A percentile compares a stretch with the other conserved stretches of the same genome.
These are phyloP conservation scores for Centroberyx gerrardi DNA, from an alignment of 2,797 vertebrate genomes.

Conservation along the genomic window DNA sequence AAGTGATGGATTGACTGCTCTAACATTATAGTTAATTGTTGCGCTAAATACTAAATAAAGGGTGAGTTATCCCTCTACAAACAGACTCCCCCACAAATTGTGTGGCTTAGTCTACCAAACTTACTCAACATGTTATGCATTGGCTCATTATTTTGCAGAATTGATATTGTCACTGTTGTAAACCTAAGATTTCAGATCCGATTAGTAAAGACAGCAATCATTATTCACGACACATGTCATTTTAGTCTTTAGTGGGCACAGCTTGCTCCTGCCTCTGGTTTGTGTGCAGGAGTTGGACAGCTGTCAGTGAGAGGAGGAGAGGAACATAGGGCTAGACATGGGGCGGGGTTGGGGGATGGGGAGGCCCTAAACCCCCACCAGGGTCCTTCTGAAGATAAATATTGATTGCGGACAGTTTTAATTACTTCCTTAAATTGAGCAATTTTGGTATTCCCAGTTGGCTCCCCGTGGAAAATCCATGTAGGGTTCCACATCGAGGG, in stretches of 20 bases:
- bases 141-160: conserved; percentile 1
- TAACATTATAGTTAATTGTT: conserved; percentile 44
- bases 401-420: conserved; percentile 89
- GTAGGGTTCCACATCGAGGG: conserved; percentile 72
- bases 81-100: conserved; percentile 17
- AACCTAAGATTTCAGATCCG: neutral
- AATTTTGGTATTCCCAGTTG: conserved; percentile 88
- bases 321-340: conserved; percentile 61
- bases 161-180: neutral
- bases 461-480: conserved; percentile 82
- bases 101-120: conserved; percentile 32
- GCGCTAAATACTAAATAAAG: conserved; percentile 40
- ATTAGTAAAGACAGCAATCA: conserved; percentile 35
- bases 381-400: conserved; percentile 83
- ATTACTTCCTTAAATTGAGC: conserved; percentile 90
- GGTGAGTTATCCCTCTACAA: conserved; percentile 19
- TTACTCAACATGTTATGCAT: conserved; percentile 32
- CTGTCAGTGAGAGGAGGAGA: conserved; percentile 75
- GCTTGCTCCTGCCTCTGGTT: conserved; percentile 74
- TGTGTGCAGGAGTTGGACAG: conserved; percentile 75
- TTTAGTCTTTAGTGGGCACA: conserved; percentile 70
- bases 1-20: conserved; percentile 29
- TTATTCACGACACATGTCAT: conserved; percentile 72
- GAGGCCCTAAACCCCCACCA: conserved; percentile 74
- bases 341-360: conserved; percentile 54